Conservation (phyloP, 2,113 vertebrate genomes). For the Siniperca knerii region DNA sequence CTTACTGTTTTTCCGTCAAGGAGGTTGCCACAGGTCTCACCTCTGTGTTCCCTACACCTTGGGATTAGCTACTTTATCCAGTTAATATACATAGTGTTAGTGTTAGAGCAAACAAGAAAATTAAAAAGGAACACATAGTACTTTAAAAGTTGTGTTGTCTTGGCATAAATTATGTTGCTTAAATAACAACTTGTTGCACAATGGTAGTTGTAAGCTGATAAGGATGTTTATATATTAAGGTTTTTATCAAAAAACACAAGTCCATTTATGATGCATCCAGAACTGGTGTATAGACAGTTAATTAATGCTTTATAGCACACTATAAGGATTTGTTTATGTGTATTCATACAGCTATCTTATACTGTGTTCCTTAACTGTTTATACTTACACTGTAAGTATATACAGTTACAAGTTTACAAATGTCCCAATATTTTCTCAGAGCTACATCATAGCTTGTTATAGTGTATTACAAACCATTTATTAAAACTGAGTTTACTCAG, state of each 20-base stretch:
- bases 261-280: not conserved
- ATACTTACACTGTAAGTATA: not conserved
- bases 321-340: not conserved
- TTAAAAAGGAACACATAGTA: not conserved
- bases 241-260: not conserved
- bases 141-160: not conserved
- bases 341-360: not conserved
- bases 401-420: not conserved
- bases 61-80: not conserved
- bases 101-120: not conserved
- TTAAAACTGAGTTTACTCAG: not conserved
- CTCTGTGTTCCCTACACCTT: conserved; percentile 9
- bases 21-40: conserved; percentile 18
- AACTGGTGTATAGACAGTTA: not conserved
- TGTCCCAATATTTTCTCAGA: not conserved
- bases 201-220: not conserved
- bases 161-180: not conserved
- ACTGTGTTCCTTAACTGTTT: not conserved
- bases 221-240: not conserved
- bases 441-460: not conserved
- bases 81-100: not conserved
- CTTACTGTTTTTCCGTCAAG: conserved; percentile 27
- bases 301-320: not conserved
- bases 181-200: not conserved
- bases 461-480: not conserved